Conservation (phyloP, 2,113 vertebrate species). For the Protobothrops mucrosquamatus region DNA sequence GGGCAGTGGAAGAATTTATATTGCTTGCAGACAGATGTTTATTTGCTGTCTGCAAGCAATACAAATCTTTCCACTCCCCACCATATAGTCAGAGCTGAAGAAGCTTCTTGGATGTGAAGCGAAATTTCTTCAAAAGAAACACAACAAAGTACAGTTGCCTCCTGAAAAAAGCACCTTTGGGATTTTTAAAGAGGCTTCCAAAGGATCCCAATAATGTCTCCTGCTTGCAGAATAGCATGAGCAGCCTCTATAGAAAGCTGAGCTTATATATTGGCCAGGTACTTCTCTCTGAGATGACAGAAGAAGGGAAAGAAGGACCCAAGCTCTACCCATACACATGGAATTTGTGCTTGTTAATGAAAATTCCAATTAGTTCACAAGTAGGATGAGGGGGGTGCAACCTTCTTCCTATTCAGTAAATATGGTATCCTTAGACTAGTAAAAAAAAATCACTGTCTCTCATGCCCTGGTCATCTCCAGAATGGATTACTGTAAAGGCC, state of each 20-base stretch:
- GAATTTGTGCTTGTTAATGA: background rate
- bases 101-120: too few relatives aligned
- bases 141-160: too few relatives aligned
- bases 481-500: background rate
- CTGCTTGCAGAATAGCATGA: background rate
- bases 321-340: background rate
- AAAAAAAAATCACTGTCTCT: background rate
- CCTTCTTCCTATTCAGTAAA: background rate
- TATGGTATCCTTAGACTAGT: background rate
- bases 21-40: too few relatives aligned
- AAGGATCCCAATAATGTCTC: background rate
- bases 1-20: too few relatives aligned
- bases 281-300: background rate
- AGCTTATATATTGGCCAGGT: background rate
- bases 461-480: background rate
- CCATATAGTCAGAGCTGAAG: too few relatives aligned
- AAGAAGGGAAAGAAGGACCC: background rate
- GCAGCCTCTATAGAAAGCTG: background rate
- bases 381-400: background rate
- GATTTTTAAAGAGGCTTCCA: background rate
- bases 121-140: too few relatives aligned
- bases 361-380: background rate
- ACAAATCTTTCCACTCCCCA: too few relatives aligned
- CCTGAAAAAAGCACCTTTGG: too few relatives aligned
- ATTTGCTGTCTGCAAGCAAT: too few relatives aligned